Base-by-base conservation (phyloP, 2,113 vertebrate genomes). In the Phrynocephalus versicolor region DNA sequence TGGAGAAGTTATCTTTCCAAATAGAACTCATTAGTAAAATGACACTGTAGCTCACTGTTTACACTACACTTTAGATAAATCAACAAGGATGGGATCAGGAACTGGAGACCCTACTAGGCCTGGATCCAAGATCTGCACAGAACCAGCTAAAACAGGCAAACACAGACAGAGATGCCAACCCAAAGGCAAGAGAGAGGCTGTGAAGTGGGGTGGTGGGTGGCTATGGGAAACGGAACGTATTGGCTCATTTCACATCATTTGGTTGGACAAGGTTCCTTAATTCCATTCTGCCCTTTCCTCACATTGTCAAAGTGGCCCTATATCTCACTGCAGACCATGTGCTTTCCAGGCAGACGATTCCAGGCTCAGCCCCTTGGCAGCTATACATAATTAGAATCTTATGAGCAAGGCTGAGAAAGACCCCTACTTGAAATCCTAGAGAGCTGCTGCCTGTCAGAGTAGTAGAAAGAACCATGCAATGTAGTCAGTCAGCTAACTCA, bases 21-120 rank as follows among this genome's bases (percentile, higher is more conserved):
- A 85, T 8, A 79, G 35, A 79, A 79, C 72, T 60, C 55, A 79
- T 51, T 85, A 79, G n/a, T 77, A 85, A 73, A 45, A 62, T 72
- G 21, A 62, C 58, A 55, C 58, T 73, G 58, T 30, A 65, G 64
- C 57, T 35, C 58, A 81, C 37, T 86, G 69, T 86, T 74, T 39
- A 86, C 79, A 73, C 62, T 72, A 80, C n/a, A 10, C 35, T 12
- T 41, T 60, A 39, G 12, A 79, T 12, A 64, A 69, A 69, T 57
- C 39, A 30, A 78, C 65, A 23, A 39, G 19, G 33, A 60, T 25
- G 60, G 27, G 41, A 60, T n/a, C 75, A 41, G 25, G 33, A 69
- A 58, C 65, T 39, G 25, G 60, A 83, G 13, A 33, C 2, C 19
- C 30, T 33, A 14, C 30, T 33, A 14, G 33, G 62, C 23, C 35